Base-by-base conservation (phyloP, 2,113 vertebrate genomes). In the Otolemur garnettii region DNA sequence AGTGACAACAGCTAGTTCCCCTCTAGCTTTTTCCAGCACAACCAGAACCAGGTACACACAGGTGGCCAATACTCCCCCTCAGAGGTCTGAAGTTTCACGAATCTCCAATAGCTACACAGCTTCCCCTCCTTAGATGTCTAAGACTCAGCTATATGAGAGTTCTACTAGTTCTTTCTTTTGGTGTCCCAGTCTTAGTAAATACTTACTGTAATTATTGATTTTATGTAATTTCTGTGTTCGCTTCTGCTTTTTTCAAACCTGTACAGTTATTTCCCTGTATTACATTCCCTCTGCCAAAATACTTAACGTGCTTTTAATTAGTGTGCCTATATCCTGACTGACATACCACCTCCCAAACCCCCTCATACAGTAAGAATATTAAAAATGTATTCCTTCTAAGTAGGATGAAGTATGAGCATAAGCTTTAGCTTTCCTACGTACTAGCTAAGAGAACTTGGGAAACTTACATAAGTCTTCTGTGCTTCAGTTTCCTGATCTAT, bases 201-300 rank as follows among this genome's bases (percentile, higher is more conserved):
- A 8, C 4, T 69, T n/a, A 33, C 17, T 30, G 10, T 2, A 42
- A 71, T 22, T 22, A 78, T 19, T 57, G 24, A 64, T 66, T 85
- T 77, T 9, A 24, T 33, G 8, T n/a, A 33, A 45, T 60, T 66
- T 81, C 68, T 60, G 12, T 42, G 50, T 77, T 35, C 5, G 28
- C 28, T 77, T 81, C 10, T n/a, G 28, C n/a, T 57, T 84, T 53
- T 24, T 87, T 42, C 18, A 28, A 38, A 94, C 0, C 24, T 38
- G 62, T 55, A 77, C 69, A n/a, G 14, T 4, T 62, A 57, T 38
- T 26, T 88, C 8, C 42, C 30, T 50, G n/a, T 7, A 19, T 45
- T 62, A 78, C 18, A 45, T 87, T 94, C 75, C 86, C 45, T 92
- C 74, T 83, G 10, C 24, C 62, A 38, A 83, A 77, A 87, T 24